Percentiles rank a stretch among this genome's conserved stretches.
Evolutionary conservation across 2,888 invertebrate genomes (phyloP).

Genomic region (Tiliacea aurago): DNA sequence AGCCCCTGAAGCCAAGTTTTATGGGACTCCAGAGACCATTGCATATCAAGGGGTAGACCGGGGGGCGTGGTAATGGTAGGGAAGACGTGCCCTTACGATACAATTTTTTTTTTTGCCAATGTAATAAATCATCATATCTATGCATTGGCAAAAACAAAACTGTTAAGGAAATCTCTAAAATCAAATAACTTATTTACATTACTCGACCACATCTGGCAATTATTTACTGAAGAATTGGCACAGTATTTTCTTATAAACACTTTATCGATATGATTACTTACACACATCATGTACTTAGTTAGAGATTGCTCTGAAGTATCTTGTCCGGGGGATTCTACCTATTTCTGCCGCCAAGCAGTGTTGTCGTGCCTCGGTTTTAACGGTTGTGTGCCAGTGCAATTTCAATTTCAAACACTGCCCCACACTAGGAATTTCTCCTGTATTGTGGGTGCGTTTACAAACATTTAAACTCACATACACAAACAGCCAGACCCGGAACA

Average conservation of each 20-base stretch:
- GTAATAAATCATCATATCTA: neutral
- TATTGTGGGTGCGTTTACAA: no score
- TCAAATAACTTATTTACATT: conserved; percentile 29
- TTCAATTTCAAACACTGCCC: no score
- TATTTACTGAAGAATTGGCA: conserved; percentile 45
- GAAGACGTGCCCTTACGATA: no score
- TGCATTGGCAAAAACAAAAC: neutral
- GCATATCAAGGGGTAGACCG: no score
- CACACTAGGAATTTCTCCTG: no score
- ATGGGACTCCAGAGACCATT: no score
- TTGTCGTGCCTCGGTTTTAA: neutral
- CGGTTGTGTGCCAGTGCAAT: no score
- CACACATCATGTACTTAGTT: neutral
- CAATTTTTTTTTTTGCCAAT: neutral
- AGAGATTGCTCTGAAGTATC: neutral
- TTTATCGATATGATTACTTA: neutral
- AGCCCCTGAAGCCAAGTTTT: no score
- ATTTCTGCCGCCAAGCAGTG: neutral
- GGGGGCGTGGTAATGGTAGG: no score
- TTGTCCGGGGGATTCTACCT: neutral
- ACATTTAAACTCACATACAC: no score
- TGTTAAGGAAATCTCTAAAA: conserved; percentile 31
- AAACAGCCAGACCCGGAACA: no score
- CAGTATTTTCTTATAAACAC: conserved; percentile 3
- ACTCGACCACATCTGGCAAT: conserved; percentile 19